phyloP scores from a whole-genome alignment of 1,140 invertebrate genomes.

The Drosophila mojavensis region DNA sequence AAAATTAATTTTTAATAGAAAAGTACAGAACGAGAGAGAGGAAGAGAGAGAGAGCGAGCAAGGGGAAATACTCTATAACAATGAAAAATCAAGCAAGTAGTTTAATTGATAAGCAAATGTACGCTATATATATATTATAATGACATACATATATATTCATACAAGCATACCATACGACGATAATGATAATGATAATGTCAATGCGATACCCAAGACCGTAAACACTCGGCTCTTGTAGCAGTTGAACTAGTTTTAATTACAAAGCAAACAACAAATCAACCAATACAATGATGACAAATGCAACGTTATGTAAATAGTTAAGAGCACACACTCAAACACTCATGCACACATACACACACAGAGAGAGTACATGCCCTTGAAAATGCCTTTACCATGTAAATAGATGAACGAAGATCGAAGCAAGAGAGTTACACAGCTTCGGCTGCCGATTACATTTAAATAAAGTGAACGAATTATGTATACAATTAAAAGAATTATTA shows the following conservation, averaged over 20 bases:
- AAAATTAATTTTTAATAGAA: constrained; percentile 37
- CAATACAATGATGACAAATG: constrained; percentile 52
- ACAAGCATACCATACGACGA: constrained; percentile 29
- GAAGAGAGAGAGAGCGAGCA: background rate
- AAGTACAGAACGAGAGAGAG: no score
- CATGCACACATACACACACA: constrained; percentile 19
- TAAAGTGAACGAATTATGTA: constrained; percentile 53
- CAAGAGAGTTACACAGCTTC: constrained; percentile 26
- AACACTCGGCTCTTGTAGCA: constrained; percentile 32
- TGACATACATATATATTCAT: constrained; percentile 51
- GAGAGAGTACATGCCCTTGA: constrained; percentile 41
- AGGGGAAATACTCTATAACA: constrained; percentile 38
- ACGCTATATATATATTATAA: constrained; percentile 38
- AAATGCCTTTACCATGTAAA: constrained; percentile 62
- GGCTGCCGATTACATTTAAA: constrained; percentile 41
- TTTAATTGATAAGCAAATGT: constrained; percentile 69
- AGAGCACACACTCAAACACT: constrained; percentile 16
- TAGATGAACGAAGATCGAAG: constrained; percentile 22
- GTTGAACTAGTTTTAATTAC: constrained; percentile 70
- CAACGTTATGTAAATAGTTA: constrained; percentile 48
- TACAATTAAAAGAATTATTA: constrained; percentile 22
- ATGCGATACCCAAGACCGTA: constrained; percentile 1
- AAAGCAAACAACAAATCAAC: constrained; percentile 57
- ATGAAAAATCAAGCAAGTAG: constrained; percentile 58
- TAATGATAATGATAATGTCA: constrained; percentile 18